Evolutionary conservation across 53 echinoderm and acorn worm genomes (phyloP), one percentile per base, ranked within the genome.

Genomic region (Actinopyga echinites): DNA sequence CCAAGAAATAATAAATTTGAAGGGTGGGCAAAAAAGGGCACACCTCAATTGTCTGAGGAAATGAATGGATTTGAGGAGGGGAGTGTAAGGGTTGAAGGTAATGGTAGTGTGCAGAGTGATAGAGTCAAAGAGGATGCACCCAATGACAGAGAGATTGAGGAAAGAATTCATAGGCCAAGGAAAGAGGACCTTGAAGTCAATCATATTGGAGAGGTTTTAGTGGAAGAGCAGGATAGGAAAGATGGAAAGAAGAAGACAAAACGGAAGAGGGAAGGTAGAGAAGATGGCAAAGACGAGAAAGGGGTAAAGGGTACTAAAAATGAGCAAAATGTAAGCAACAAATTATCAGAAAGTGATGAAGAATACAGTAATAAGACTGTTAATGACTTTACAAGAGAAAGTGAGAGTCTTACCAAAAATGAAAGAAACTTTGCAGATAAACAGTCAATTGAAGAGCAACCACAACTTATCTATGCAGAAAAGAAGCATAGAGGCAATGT

Each of bases 1-100:
- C 84, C 94, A 42, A 84, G 89, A 44, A 89, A 94, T 53, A 94
- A 94, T 74, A 94, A 94, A 79, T 91, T 91, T 74, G 89, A 91
- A 59, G 89, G 74, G 52, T 85, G 79, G 56, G 74, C 82, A 19
- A 66, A 79, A 40, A 32, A 36, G 30, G 49, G 49, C 17, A 6
- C 7, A 15, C 2, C 13, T 49, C 49, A 49, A 49, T 2, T 2
- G 17, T 49, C 49, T 13, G 49, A 49, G 17, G 17, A 49, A 49
- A 17, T 13, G 49, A 49, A 49, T 49, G 49, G 13, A 17, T 13
- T 15, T 17, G 49, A 21, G 30, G 32, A 19, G 8, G 12, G 11
- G 19, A 31, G 28, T 36, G 15, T 58, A 59, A 19, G 22, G 25
- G 65, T 1, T 26, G 19, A 65, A 86, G 43, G 56, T 26, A 8